phyloP scores from a whole-genome alignment of 2,113 vertebrate species.

The Barnardius zonarius region DNA sequence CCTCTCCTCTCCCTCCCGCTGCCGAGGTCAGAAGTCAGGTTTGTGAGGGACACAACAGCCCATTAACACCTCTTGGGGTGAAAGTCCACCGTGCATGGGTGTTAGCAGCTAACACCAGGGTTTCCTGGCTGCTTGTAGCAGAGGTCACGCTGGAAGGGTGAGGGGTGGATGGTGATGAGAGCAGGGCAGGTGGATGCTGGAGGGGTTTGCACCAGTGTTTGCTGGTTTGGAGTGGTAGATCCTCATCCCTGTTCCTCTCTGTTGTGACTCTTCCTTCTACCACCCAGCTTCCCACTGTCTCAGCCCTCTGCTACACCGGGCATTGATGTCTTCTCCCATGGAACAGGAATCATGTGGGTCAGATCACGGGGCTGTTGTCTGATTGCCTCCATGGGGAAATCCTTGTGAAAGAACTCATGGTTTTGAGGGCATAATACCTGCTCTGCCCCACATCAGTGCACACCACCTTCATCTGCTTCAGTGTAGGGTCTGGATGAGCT shows the following conservation, averaged over 20 bases:
- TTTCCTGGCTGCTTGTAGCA: not conserved
- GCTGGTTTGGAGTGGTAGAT: not conserved
- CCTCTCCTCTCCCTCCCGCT: not conserved
- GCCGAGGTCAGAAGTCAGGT: not conserved
- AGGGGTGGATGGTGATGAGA: not conserved
- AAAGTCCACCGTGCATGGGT: not conserved
- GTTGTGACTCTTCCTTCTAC: not conserved
- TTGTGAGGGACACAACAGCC: not conserved
- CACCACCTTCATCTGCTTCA: not conserved
- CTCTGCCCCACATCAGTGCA: not conserved
- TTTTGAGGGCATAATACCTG: not conserved
- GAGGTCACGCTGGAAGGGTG: not conserved
- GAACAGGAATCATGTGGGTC: not conserved
- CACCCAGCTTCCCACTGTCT: not conserved
- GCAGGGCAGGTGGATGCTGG: not conserved
- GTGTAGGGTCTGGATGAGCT: not conserved
- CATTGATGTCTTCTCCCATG: not conserved
- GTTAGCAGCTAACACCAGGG: accelerated
- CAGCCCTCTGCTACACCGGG: not conserved
- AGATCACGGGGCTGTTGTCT: not conserved
- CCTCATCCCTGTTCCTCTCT: not conserved
- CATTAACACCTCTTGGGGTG: not conserved
- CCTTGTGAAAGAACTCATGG: not conserved
- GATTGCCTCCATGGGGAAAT: not conserved
- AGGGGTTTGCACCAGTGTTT: not conserved